Evolutionary conservation across 2,113 vertebrate genomes (phyloP).

Genomic region (Myiopsitta monachus): DNA sequence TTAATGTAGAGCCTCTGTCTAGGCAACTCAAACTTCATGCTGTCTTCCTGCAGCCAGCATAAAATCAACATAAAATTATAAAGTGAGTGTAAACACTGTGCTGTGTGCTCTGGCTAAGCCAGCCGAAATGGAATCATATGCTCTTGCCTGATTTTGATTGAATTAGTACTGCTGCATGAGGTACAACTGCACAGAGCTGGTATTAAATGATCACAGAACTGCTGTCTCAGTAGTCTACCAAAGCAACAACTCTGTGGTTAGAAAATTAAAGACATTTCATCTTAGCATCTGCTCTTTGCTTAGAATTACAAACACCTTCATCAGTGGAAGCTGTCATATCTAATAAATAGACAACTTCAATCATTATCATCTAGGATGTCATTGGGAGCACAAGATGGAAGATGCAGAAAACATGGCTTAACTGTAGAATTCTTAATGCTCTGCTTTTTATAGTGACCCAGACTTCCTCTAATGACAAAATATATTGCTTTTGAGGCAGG

Average conservation of each 20-base stretch:
- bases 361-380: not conserved
- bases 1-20: not conserved
- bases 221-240: not conserved
- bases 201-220: not conserved
- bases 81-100: not conserved
- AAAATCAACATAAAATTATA: slow-evolving; percentile 19
- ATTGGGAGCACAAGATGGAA: not conserved
- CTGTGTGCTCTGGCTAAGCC: not conserved
- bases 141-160: slow-evolving; percentile 8
- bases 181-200: not conserved
- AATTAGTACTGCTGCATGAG: not conserved
- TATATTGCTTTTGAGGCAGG: not conserved
- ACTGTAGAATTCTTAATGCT: not conserved
- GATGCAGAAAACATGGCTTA: not conserved
- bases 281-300: not conserved
- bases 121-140: not conserved
- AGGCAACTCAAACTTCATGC: not conserved
- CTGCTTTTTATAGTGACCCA: not conserved
- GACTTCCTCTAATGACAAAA: not conserved
- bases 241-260: not conserved
- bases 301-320: slow-evolving; percentile 7
- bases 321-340: slow-evolving; percentile 1
- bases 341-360: slow-evolving; percentile 13
- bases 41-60: not conserved
- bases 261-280: slow-evolving; percentile 16